phyloP scores from a whole-genome alignment of 2,888 invertebrate genomes.

The Cosmia trapezina region DNA sequence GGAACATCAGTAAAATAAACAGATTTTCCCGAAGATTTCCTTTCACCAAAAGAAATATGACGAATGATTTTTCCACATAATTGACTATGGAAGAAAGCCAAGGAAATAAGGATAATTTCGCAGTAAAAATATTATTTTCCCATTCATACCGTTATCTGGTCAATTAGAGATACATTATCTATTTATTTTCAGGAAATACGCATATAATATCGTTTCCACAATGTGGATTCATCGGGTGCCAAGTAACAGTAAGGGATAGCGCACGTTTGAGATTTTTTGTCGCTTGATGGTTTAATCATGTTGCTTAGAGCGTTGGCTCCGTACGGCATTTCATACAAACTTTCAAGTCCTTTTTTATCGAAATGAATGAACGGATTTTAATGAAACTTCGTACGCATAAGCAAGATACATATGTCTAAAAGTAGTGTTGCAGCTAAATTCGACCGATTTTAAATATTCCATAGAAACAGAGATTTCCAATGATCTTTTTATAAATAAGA shows the following conservation, averaged over 20 bases:
- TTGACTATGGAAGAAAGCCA: conserved; percentile 60
- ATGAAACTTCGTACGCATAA: too few species aligned
- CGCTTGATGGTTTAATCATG: conserved; percentile 6
- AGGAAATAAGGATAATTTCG: conserved; percentile 39
- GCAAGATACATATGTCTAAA: too few species aligned
- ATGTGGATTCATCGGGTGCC: conserved; percentile 66
- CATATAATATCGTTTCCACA: conserved; percentile 44
- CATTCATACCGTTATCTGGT: conserved; percentile 50
- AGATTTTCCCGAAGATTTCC: conserved; percentile 36
- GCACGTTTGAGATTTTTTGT: conserved; percentile 15
- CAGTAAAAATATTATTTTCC: conserved; percentile 51
- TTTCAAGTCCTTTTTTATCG: too few species aligned
- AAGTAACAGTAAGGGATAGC: conserved; percentile 56
- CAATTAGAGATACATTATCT: conserved; percentile 55
- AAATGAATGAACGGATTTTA: too few species aligned
- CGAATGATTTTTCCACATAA: conserved; percentile 53
- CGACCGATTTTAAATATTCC: too few species aligned
- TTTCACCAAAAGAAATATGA: conserved; percentile 43
- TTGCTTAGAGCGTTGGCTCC: not conserved
- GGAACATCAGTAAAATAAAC: conserved; percentile 49
- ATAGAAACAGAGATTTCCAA: too few species aligned
- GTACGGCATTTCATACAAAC: too few species aligned
- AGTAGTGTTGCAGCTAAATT: too few species aligned
- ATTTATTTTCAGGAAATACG: conserved; percentile 62
- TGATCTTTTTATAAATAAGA: too few species aligned